A percentile compares a stretch with the other conserved stretches of the same genome.
Conservation (phyloP, 2,888 invertebrate species). For the Allolobophora icterica region DNA sequence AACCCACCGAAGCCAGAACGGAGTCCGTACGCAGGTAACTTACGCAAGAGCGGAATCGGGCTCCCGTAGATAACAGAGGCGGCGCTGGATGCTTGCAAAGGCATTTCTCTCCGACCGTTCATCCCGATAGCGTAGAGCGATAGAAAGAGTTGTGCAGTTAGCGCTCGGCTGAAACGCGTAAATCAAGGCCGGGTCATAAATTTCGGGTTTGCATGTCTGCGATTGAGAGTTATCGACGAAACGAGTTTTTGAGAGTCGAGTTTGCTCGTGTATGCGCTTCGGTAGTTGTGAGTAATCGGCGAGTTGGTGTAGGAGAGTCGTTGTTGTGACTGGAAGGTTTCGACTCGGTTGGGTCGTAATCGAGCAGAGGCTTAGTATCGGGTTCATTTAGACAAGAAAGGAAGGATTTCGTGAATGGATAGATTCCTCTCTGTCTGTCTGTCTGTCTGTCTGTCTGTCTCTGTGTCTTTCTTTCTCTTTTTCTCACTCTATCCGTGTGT, state of each 20-base stretch:
- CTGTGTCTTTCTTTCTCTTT: no score
- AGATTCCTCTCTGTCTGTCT: no score
- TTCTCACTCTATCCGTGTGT: neutral
- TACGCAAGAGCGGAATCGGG: no score
- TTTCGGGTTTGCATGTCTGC: neutral
- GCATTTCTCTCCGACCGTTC: neutral
- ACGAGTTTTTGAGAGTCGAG: constrained; percentile 17
- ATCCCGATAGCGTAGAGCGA: neutral
- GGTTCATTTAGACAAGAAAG: no score
- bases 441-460: no score
- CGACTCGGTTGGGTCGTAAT: no score
- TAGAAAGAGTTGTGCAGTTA: neutral
- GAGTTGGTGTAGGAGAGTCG: neutral
- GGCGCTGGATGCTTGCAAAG: neutral
- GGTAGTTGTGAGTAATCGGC: neutral
- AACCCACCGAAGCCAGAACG: neutral
- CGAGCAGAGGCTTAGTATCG: no score
- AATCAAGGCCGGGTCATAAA: neutral
- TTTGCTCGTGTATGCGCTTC: neutral
- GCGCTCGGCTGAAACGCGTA: neutral
- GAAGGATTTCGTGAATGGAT: no score
- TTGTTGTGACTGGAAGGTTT: neutral
- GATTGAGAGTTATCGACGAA: neutral
- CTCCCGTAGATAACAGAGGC: neutral
- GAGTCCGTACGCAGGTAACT: neutral